These are phyloP conservation scores for Acrocyrtus sp. DNA, from an alignment of 2,888 invertebrate genomes.

Conservation along the genomic window DNA sequence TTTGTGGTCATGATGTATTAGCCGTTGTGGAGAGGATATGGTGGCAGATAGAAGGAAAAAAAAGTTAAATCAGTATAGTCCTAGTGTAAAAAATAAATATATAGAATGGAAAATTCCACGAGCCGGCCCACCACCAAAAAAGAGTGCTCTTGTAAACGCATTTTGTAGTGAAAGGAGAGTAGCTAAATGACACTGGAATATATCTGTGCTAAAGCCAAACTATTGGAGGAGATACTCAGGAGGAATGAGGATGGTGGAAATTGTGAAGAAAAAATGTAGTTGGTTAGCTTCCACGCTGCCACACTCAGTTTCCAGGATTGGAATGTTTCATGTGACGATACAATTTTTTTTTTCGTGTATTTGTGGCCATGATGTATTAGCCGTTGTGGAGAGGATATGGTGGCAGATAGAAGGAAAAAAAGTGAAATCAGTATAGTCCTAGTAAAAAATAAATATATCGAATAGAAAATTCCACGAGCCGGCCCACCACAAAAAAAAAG, in stretches of 20 bases:
- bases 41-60: constrained; percentile 18
- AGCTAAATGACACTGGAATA: too few species aligned
- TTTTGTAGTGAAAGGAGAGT: too few species aligned
- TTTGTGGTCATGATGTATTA: background rate
- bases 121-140: too few species aligned
- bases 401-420: constrained; percentile 17
- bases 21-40: constrained; percentile 14
- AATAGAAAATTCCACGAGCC: too few species aligned
- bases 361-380: background rate
- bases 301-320: background rate
- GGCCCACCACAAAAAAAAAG: too few species aligned
- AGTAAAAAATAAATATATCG: too few species aligned
- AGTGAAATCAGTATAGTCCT: background rate
- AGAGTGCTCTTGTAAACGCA: background rate
- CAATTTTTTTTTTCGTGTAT: background rate
- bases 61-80: background rate
- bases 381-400: constrained; percentile 17
- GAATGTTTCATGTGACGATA: background rate
- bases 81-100: too few species aligned
- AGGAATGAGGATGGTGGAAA: constrained; percentile 9
- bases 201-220: too few species aligned
- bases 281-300: background rate
- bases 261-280: constrained; percentile 13
- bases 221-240: constrained; percentile 5
- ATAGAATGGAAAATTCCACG: too few species aligned